These are phyloP conservation scores for Ploceus nigricollis DNA, from an alignment of 2,113 vertebrate species.

Conservation along the genomic window DNA sequence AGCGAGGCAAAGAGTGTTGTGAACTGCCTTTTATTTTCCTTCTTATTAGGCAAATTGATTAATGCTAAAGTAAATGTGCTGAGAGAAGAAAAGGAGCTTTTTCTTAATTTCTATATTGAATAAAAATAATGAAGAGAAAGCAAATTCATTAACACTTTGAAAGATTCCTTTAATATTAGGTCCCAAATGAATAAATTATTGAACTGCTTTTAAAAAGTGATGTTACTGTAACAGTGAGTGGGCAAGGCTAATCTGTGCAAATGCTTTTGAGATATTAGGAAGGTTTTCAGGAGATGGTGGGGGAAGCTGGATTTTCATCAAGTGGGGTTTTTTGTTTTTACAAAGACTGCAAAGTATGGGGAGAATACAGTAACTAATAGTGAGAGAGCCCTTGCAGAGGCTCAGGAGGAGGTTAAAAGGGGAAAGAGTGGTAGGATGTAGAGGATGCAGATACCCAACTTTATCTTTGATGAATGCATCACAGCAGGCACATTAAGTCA, in stretches of 20 bases:
- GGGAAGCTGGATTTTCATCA: background rate
- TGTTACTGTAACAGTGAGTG: background rate
- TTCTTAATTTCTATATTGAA: background rate
- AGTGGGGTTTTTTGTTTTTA: background rate
- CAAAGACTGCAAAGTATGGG: background rate
- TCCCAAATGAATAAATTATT: background rate
- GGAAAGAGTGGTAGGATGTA: background rate
- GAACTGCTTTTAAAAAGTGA: background rate
- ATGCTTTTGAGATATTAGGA: background rate
- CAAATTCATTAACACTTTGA: background rate
- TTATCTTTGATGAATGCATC: background rate
- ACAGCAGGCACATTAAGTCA: background rate
- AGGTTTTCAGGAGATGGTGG: background rate
- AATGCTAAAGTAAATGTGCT: background rate
- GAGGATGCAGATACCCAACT: background rate
- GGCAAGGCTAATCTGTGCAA: background rate
- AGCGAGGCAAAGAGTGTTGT: background rate
- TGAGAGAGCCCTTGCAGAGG: background rate
- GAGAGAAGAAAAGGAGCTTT: background rate
- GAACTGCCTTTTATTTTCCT: constrained; percentile 14
- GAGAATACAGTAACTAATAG: background rate
- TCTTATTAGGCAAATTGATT: background rate
- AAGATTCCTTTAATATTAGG: background rate
- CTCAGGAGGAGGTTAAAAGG: background rate
- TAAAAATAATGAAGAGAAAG: constrained; percentile 16